Evolutionary conservation across 2,797 vertebrate species (phyloP).

Genomic region (Cheirogaleus major): DNA sequence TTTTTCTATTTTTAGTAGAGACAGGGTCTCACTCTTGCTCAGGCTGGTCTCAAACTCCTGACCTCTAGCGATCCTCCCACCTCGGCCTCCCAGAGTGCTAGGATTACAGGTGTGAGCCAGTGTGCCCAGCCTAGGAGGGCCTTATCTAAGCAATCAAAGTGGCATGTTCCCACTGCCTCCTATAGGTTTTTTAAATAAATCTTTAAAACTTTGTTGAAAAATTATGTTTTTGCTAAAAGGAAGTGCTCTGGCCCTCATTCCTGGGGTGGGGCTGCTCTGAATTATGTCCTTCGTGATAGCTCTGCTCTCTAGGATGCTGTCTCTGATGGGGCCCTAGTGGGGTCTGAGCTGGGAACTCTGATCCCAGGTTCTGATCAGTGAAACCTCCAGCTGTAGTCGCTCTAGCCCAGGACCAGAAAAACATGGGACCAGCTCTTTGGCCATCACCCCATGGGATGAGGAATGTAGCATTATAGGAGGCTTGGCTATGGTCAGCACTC

Average conservation of each 20-base stretch:
- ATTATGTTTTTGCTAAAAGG: neutral
- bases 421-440: neutral
- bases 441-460: neutral
- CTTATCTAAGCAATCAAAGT: neutral
- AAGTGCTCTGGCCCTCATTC: neutral
- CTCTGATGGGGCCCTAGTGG: accelerated
- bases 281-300: neutral
- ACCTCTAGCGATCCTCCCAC: too few species aligned
- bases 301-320: neutral
- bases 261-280: neutral
- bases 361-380: neutral
- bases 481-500: neutral
- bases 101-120: too few species aligned
- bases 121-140: neutral
- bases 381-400: neutral
- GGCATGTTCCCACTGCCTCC: neutral
- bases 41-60: too few species aligned
- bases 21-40: too few species aligned
- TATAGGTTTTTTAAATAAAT: neutral
- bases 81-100: too few species aligned
- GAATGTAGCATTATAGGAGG: neutral
- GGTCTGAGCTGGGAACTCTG: neutral
- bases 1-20: too few species aligned
- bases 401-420: neutral
- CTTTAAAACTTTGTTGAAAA: neutral